Conservation (phyloP, 35 echinoderm and acorn worm genomes). For the Lytechinus pictus region DNA sequence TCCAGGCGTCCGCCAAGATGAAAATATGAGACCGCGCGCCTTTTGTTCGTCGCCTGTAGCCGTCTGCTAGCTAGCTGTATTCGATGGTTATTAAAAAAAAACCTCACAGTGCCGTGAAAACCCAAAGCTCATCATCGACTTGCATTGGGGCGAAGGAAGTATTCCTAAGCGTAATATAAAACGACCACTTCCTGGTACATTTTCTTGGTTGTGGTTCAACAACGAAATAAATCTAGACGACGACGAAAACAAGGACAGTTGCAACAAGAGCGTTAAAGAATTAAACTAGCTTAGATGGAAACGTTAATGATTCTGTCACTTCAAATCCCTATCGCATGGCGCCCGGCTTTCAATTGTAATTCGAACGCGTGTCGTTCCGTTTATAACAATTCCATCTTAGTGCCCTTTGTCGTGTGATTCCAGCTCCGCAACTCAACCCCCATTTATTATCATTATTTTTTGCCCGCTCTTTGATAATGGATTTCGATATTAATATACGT, state of each 20-base stretch:
- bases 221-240: background rate
- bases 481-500: background rate
- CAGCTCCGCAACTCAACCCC: background rate
- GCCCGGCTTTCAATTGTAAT: background rate
- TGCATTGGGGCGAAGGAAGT: background rate
- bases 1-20: background rate
- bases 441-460: background rate
- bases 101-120: background rate
- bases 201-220: background rate
- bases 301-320: background rate
- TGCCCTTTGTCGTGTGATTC: background rate
- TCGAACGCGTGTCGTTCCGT: background rate
- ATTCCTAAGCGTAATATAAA: background rate
- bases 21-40: background rate
- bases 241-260: background rate
- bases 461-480: background rate
- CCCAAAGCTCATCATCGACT: background rate
- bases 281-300: background rate
- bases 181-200: background rate
- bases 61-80: background rate
- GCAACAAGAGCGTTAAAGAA: background rate
- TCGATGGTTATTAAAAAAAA: background rate
- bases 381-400: background rate
- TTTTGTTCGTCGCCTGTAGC: background rate
- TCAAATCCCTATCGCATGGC: background rate